These are phyloP conservation scores for Aromia moschata DNA, from an alignment of 2,888 invertebrate genomes.

Conservation along the genomic window DNA sequence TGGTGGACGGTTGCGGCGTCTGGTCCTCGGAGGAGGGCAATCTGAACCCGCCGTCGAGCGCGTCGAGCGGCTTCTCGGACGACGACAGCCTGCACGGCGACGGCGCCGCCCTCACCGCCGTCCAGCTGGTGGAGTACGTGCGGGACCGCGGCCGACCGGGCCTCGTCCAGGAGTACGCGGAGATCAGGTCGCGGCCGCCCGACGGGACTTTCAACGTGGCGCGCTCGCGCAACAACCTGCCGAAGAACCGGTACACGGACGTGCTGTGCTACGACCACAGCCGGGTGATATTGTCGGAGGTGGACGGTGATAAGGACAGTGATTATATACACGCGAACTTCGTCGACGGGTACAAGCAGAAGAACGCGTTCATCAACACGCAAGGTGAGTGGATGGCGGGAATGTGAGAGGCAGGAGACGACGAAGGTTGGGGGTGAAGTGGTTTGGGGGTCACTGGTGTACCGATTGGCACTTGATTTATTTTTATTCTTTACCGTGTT, in stretches of 20 bases:
- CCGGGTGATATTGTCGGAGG: constrained; percentile 81
- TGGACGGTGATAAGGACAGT: constrained; percentile 77
- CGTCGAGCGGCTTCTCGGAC: constrained; percentile 87
- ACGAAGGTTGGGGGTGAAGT: too few species aligned
- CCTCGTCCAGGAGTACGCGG: constrained; percentile 86
- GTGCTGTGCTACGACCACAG: constrained; percentile 96
- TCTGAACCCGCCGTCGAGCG: constrained; percentile 76
- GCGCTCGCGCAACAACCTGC: constrained; percentile 78
- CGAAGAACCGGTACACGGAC: constrained; percentile 93
- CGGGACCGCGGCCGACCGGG: constrained; percentile 81
- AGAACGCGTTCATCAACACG: constrained; percentile 97
- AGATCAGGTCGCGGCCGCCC: constrained; percentile 83
- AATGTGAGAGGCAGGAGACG: too few species aligned
- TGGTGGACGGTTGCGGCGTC: constrained; percentile 63
- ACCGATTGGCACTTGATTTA: too few species aligned
- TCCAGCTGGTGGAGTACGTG: constrained; percentile 80
- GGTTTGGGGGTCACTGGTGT: too few species aligned
- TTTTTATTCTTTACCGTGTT: too few species aligned
- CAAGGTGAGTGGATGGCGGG: constrained; percentile 90
- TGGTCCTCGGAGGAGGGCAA: constrained; percentile 67
- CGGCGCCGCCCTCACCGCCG: constrained; percentile 72
- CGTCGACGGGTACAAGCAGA: constrained; percentile 97
- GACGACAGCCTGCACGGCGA: constrained; percentile 85
- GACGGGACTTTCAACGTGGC: constrained; percentile 89
- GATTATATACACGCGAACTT: constrained; percentile 99